phyloP scores from a whole-genome alignment of 2,888 invertebrate species.

The Yponomeuta sedellus region DNA sequence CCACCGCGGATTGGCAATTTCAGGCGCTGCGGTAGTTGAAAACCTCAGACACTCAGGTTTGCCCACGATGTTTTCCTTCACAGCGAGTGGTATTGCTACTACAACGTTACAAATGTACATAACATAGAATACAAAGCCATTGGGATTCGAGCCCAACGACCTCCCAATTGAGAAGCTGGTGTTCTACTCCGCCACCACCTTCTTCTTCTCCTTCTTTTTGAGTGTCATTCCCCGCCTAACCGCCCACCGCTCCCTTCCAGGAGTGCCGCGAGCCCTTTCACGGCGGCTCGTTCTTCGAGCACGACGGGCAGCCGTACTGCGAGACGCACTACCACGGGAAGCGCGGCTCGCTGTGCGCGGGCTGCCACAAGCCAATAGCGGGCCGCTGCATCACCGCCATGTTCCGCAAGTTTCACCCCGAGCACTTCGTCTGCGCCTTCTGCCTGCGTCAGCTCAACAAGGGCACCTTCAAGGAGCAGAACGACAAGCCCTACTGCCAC shows the following conservation, averaged over 20 bases:
- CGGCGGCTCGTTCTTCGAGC: conserved; percentile 98
- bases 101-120: too few relatives aligned
- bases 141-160: too few relatives aligned
- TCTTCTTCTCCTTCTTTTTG: too few relatives aligned
- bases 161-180: too few relatives aligned
- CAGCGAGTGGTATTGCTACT: too few relatives aligned
- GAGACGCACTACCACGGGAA: conserved; percentile 99
- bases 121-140: too few relatives aligned
- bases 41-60: too few relatives aligned
- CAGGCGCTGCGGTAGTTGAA: too few relatives aligned
- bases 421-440: conserved; percentile 99
- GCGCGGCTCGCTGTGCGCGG: conserved; percentile 97
- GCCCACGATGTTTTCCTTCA: too few relatives aligned
- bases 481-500: conserved; percentile 99
- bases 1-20: too few relatives aligned
- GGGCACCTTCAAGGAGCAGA: conserved; percentile 99
- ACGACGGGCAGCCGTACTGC: conserved; percentile 98
- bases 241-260: conserved; percentile 69
- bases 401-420: conserved; percentile 99
- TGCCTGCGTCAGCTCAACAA: conserved; percentile 98
- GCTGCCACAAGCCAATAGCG: conserved; percentile 97
- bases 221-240: too few relatives aligned
- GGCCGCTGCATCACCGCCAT: conserved; percentile 99
- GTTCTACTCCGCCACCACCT: too few relatives aligned
- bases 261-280: conserved; percentile 98